phyloP scores from a whole-genome alignment of 2,113 vertebrate species.

The Salminus brasiliensis region DNA sequence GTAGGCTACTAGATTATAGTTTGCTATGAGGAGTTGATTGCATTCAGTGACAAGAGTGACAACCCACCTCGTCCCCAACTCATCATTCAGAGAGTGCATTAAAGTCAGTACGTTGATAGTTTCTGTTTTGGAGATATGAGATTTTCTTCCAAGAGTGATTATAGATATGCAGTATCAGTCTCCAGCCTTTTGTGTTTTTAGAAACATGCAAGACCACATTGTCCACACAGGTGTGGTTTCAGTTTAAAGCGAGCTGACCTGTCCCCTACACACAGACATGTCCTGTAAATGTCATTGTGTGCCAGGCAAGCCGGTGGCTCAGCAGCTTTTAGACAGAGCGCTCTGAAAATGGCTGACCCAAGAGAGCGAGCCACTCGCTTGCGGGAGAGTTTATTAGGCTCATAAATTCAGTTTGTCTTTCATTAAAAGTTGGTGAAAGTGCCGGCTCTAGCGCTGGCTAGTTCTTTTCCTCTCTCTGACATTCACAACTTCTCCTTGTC shows the following conservation, averaged over 20 bases:
- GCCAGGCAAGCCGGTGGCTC: neutral
- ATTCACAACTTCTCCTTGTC: neutral
- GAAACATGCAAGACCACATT: neutral
- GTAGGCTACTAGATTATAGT: too few species aligned
- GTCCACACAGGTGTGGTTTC: neutral
- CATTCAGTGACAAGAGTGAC: too few species aligned
- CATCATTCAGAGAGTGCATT: too few species aligned
- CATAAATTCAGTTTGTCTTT: constrained; percentile 53
- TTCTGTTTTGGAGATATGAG: too few species aligned
- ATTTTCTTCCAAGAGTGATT: too few species aligned
- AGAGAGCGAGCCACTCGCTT: constrained; percentile 32
- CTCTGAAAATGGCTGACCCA: constrained; percentile 41
- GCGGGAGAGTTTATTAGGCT: constrained; percentile 43
- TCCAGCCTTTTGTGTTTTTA: too few species aligned
- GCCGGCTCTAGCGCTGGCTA: neutral
- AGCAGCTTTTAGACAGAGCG: constrained; percentile 32
- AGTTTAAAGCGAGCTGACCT: neutral
- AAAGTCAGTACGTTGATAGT: too few species aligned
- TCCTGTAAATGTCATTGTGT: constrained; percentile 41
- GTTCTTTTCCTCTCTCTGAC: neutral
- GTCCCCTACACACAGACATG: neutral
- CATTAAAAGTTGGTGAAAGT: constrained; percentile 41
- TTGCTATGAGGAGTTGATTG: too few species aligned
- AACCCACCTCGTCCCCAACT: too few species aligned
- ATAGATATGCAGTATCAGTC: too few species aligned